Evolutionary conservation across 2,888 invertebrate genomes (phyloP).

Genomic region (Mactromeris polynyma): DNA sequence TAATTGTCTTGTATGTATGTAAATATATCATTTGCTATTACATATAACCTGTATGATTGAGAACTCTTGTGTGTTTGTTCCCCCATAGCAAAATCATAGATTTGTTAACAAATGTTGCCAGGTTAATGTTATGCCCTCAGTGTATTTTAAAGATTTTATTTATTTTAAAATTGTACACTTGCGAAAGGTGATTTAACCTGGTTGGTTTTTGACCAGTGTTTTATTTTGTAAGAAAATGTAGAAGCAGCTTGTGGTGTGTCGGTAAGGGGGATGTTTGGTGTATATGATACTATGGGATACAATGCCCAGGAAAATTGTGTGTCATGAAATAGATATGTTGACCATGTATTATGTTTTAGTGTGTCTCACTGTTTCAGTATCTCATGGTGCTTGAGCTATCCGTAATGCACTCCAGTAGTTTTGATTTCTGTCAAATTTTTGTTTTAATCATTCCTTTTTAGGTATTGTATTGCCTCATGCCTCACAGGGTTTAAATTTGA

Average conservation of each 20-base stretch:
- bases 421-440: too few relatives aligned
- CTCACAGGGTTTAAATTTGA: too few relatives aligned
- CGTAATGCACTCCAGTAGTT: not conserved
- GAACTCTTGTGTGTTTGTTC: conserved; percentile 16
- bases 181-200: conserved; percentile 78
- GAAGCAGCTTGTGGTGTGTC: conserved; percentile 30
- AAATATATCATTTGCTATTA: not conserved
- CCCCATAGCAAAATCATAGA: conserved; percentile 32
- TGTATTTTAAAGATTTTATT: conserved; percentile 70
- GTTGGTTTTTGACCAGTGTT: conserved; percentile 62
- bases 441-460: not conserved
- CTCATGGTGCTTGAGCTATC: not conserved
- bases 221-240: conserved; percentile 45
- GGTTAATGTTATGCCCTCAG: conserved; percentile 73
- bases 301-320: not conserved
- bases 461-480: too few relatives aligned
- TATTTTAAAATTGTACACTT: conserved; percentile 74
- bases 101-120: conserved; percentile 49
- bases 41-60: not conserved
- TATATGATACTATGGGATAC: not conserved
- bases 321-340: conserved; percentile 12
- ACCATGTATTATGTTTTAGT: not conserved
- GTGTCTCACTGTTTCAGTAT: not conserved
- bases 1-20: not conserved
- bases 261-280: not conserved